A percentile compares a stretch with the other conserved stretches of the same genome.
phyloP scores from a whole-genome alignment of 2,888 invertebrate species.

The Galerucella nymphaeae region DNA sequence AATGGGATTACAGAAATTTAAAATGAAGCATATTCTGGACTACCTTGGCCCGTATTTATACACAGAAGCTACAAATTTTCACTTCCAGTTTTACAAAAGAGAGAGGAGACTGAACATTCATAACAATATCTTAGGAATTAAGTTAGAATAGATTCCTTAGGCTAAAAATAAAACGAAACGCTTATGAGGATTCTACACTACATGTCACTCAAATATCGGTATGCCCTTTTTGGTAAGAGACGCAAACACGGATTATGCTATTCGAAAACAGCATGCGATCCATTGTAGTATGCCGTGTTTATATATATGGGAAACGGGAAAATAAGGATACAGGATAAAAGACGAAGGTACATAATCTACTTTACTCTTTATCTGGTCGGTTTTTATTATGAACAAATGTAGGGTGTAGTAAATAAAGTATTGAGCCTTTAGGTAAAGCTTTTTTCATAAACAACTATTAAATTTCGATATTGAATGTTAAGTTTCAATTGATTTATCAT shows the following conservation, averaged over 20 bases:
- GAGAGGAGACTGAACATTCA: too few relatives aligned
- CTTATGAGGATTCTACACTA: neutral
- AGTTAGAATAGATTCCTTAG: neutral
- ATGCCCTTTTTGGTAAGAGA: conserved; percentile 46
- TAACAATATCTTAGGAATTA: neutral
- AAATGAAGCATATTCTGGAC: too few relatives aligned
- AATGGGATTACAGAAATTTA: too few relatives aligned
- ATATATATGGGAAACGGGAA: conserved; percentile 52
- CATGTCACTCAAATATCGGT: conserved; percentile 41
- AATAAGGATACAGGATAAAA: conserved; percentile 43
- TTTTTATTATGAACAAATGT: conserved; percentile 14
- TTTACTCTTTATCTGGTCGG: conserved; percentile 32
- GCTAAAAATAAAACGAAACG: neutral
- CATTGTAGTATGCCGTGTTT: conserved; percentile 36
- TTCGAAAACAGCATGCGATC: conserved; percentile 44
- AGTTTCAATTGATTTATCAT: too few relatives aligned
- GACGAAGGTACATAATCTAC: conserved; percentile 42
- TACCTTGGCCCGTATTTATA: too few relatives aligned
- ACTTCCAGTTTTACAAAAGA: too few relatives aligned
- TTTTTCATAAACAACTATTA: too few relatives aligned
- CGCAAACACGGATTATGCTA: conserved; percentile 51
- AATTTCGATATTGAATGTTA: too few relatives aligned
- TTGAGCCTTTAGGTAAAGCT: too few relatives aligned
- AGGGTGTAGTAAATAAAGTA: neutral
- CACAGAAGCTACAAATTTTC: too few relatives aligned